Conservation (phyloP, 2,888 invertebrate species). For the Synanthedon myopaeformis region DNA sequence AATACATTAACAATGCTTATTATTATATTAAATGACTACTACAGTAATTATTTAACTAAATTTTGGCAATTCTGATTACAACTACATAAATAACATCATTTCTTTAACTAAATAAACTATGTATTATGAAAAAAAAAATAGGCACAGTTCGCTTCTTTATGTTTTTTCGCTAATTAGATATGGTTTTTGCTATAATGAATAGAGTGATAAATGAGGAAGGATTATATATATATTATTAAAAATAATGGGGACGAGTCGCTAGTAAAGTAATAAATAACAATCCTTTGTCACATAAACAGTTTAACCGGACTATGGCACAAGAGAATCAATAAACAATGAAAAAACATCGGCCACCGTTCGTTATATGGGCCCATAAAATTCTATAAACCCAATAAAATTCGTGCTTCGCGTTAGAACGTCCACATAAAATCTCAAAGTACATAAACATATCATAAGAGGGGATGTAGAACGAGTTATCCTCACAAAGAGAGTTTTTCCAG, state of each 20-base stretch:
- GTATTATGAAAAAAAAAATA: no score
- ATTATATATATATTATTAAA: neutral
- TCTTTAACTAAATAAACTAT: no score
- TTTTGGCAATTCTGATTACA: no score
- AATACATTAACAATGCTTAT: no score
- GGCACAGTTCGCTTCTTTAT: no score
- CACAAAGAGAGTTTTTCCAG: constrained; percentile 63
- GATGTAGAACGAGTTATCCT: constrained; percentile 59
- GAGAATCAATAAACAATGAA: constrained; percentile 64
- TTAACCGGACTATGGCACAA: constrained; percentile 32
- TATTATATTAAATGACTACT: no score
- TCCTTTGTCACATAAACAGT: constrained; percentile 20
- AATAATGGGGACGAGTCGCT: no score
- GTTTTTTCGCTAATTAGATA: no score
- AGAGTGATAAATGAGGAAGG: neutral
- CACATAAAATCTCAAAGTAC: constrained; percentile 70
- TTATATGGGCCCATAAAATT: constrained; percentile 64
- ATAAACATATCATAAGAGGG: constrained; percentile 70
- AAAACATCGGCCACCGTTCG: constrained; percentile 58
- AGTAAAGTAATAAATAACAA: neutral
- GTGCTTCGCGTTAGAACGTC: constrained; percentile 66
- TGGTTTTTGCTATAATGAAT: no score
- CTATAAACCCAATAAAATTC: constrained; percentile 69
- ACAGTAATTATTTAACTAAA: no score
- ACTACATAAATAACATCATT: no score